Evolutionary conservation across 2,113 vertebrate species (phyloP), one percentile per base, ranked within the genome.

Genomic region (Fukomys damarensis): DNA sequence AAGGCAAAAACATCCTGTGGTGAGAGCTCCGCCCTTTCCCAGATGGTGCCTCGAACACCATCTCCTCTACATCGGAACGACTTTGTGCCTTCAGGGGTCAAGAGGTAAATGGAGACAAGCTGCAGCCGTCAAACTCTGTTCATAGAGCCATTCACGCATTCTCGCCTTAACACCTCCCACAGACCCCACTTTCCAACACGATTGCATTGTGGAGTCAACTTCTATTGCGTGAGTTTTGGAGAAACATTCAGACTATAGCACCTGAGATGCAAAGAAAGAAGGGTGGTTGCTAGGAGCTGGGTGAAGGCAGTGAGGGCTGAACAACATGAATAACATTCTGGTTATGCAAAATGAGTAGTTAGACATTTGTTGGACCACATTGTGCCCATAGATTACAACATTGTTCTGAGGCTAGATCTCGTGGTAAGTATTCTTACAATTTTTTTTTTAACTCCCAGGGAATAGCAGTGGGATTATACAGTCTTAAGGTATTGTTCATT

Each of bases 401-500:
- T 35, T 20, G 2, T 32, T 90, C 13, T 89, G 86, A 61, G 13
- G 9, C 17, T 59, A 65, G 58, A 38, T 56, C 52, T 83, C 56
- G 49, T 9, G 5, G 35, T 49, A 66, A 41, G 17, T 66, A 11
- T 49, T 28, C 32, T 86, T 22, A 38, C 7, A 49, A 82, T 74
- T 38, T 9, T 54, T 32, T 74, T 14, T 41, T 63, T 12, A 87
- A 74, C 63, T 41, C 9, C 65, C 11, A 7, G 0, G 8, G 6
- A 32, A 16, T 49, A n/a, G 19, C 6, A 63, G 26, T 16, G 3
- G 32, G 7, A 92, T 10, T 3, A 41, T 16, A 87, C 61, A 6
- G 5, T 86, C 66, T 68, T 79, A 87, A 97, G 49, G n/a, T 54
- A 56, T 32, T 32, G 5, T 79, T 93, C 96, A 66, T 74, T 61